Conservation (phyloP, 2,113 vertebrate species). For the Stigmatopora nigra region DNA sequence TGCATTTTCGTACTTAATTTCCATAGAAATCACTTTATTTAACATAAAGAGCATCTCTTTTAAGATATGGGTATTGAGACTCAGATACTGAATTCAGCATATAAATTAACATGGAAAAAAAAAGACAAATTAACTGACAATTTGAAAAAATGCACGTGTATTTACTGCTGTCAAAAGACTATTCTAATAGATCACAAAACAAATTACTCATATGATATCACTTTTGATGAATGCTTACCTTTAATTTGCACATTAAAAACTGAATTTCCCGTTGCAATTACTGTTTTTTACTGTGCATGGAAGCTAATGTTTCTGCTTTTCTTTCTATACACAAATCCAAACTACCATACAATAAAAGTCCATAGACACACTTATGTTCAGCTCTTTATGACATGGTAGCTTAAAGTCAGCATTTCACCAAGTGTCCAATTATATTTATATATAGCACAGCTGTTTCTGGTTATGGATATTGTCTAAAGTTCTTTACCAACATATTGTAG, state of each 20-base stretch:
- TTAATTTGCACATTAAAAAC: neutral
- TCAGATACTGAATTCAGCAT: neutral
- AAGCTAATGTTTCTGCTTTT: neutral
- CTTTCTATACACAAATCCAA: too few relatives aligned
- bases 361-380: too few relatives aligned
- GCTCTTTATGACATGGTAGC: too few relatives aligned
- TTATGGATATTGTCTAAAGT: neutral
- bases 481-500: neutral
- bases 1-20: neutral
- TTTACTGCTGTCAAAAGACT: neutral
- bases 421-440: too few relatives aligned
- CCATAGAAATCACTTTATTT: slow-evolving; percentile 3
- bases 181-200: neutral
- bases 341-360: too few relatives aligned
- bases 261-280: neutral
- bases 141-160: neutral
- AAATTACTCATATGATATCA: neutral
- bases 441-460: neutral
- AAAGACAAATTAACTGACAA: too few relatives aligned
- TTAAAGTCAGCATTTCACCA: too few relatives aligned
- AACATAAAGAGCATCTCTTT: neutral
- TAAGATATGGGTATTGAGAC: neutral
- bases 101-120: neutral
- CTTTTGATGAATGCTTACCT: too few relatives aligned
- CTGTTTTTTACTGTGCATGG: neutral